These are phyloP conservation scores for Leptopterna dolabrata DNA, from an alignment of 2,888 invertebrate genomes.

Conservation along the genomic window DNA sequence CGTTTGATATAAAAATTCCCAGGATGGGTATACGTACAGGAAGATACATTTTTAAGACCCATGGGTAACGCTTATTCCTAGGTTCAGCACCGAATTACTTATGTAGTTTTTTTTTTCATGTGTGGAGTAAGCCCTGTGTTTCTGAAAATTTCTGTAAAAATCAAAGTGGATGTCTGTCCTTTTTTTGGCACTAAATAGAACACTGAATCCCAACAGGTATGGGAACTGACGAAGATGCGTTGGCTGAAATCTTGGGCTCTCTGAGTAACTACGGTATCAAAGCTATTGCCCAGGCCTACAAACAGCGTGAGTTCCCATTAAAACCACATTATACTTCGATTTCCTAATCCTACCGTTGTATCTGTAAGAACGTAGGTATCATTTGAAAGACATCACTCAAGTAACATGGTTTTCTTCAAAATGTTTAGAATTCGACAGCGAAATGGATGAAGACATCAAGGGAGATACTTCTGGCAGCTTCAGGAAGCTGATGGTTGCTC, in stretches of 20 bases:
- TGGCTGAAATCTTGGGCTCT: slow-evolving; percentile 70
- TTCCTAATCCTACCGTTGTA: neutral
- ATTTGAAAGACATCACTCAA: neutral
- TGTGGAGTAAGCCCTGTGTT: no score
- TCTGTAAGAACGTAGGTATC: no score
- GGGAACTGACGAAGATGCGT: slow-evolving; percentile 68
- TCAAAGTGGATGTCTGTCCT: no score
- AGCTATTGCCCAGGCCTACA: slow-evolving; percentile 65
- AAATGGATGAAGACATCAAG: slow-evolving; percentile 68
- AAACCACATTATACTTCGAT: neutral
- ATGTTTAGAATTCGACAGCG: slow-evolving; percentile 66
- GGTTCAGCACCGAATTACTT: no score
- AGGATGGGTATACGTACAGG: no score
- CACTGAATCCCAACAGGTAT: slow-evolving; percentile 59
- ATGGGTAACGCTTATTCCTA: no score
- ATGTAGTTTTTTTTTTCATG: no score
- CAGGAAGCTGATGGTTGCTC: slow-evolving; percentile 69
- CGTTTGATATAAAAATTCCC: no score
- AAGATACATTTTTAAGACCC: no score
- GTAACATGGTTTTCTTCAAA: neutral
- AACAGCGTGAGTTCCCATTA: slow-evolving; percentile 64
- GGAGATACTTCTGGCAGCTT: slow-evolving; percentile 72
- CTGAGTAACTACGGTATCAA: slow-evolving; percentile 68
- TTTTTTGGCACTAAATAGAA: no score
- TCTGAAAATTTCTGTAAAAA: no score